Evolutionary conservation across 2,797 vertebrate genomes (phyloP).

Genomic region (Clarias platycephalus): DNA sequence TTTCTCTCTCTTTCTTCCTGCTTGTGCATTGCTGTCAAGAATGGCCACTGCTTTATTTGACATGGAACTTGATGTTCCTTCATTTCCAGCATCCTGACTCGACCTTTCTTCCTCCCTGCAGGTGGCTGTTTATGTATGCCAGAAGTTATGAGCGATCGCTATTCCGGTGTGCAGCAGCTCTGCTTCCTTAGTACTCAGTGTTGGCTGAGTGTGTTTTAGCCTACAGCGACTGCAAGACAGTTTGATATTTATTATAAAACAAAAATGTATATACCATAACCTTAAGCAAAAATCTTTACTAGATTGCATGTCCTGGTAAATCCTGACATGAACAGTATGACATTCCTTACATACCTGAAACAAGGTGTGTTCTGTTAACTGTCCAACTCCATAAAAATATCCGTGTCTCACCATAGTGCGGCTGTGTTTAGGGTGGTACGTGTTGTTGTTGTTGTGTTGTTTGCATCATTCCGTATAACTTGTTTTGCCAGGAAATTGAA

Average conservation of each 20-base stretch:
- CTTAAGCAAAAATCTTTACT: neutral
- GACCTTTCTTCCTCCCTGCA: conserved; percentile 14
- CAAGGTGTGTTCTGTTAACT: neutral
- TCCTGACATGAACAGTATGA: neutral
- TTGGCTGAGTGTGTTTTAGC: conserved; percentile 6
- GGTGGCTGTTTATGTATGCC: conserved; percentile 20
- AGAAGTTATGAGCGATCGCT: conserved; percentile 8
- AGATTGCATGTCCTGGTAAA: neutral
- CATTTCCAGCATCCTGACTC: conserved; percentile 15
- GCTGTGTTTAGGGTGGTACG: neutral
- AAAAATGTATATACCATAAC: neutral
- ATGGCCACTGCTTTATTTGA: conserved; percentile 8
- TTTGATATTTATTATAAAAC: neutral
- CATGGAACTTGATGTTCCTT: conserved; percentile 8
- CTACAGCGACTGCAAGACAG: neutral
- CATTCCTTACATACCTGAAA: neutral
- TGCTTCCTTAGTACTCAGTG: neutral
- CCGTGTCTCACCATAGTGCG: neutral
- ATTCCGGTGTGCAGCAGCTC: neutral
- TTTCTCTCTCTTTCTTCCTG: neutral
- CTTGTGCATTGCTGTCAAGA: neutral
- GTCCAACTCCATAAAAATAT: neutral
- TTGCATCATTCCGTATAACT: neutral
- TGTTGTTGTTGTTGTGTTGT: too few relatives aligned
- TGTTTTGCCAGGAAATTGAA: neutral